Conservation (phyloP, 2,113 vertebrate genomes). For the Manacus vitellinus region DNA sequence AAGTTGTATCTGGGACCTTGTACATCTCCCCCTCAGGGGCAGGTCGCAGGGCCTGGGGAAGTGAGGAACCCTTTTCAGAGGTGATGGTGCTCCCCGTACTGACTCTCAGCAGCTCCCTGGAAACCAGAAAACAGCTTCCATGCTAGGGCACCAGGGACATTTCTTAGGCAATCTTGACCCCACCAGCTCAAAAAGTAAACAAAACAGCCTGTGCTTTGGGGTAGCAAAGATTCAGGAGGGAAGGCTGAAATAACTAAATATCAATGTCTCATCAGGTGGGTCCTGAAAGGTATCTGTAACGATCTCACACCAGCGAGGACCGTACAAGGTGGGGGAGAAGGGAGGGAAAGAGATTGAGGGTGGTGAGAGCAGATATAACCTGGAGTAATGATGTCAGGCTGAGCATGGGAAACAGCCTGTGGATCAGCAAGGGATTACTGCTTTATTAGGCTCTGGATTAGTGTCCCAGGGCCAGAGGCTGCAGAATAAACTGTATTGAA, state of each 20-base stretch:
- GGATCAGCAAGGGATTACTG: slow-evolving; percentile 13
- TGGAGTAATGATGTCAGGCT: not conserved
- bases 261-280: not conserved
- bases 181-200: not conserved
- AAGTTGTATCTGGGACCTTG: not conserved
- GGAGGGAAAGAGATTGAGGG: not conserved
- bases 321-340: not conserved
- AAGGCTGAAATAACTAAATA: slow-evolving; percentile 1
- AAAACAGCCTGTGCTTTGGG: not conserved
- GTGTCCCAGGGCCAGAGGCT: not conserved
- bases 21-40: not conserved
- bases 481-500: slow-evolving; percentile 5
- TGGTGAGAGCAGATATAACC: not conserved
- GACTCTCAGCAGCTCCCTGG: not conserved
- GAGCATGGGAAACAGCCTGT: not conserved
- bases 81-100: not conserved
- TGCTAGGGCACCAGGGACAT: not conserved
- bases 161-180: not conserved
- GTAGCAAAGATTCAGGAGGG: not conserved
- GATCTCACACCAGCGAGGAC: not conserved
- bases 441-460: slow-evolving; percentile 51
- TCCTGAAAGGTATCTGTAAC: not conserved
- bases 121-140: not conserved
- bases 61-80: not conserved
- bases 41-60: not conserved